phyloP scores from a whole-genome alignment of 2,113 vertebrate genomes.

The Xenus cinereus region DNA sequence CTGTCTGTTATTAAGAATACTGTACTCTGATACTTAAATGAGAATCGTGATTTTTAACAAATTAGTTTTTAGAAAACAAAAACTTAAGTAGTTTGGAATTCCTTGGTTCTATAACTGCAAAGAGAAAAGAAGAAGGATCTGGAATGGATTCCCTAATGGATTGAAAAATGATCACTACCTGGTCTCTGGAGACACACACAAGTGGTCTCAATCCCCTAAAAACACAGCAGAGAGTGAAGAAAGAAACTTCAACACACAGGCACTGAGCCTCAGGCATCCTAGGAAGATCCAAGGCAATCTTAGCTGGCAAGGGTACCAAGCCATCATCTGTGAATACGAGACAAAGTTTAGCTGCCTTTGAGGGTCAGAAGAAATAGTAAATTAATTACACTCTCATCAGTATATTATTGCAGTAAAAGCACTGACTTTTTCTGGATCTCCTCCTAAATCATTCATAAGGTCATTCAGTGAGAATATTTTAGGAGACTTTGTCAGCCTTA shows the following conservation, averaged over 20 bases:
- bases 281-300: neutral
- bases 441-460: neutral
- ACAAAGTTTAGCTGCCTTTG: neutral
- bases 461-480: neutral
- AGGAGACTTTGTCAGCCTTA: neutral
- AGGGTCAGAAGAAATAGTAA: neutral
- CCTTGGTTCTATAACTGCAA: neutral
- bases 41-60: neutral
- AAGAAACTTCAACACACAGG: neutral
- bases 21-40: neutral
- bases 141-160: neutral
- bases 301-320: neutral
- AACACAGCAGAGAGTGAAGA: neutral
- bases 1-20: neutral
- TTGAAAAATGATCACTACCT: neutral
- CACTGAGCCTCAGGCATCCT: neutral
- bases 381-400: neutral
- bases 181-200: accelerated
- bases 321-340: neutral
- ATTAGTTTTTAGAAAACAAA: neutral
- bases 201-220: neutral
- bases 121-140: neutral
- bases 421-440: neutral
- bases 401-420: neutral
- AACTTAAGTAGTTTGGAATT: neutral